Evolutionary conservation across 2,113 vertebrate species (phyloP).

Genomic region (Pteropus alecto): DNA sequence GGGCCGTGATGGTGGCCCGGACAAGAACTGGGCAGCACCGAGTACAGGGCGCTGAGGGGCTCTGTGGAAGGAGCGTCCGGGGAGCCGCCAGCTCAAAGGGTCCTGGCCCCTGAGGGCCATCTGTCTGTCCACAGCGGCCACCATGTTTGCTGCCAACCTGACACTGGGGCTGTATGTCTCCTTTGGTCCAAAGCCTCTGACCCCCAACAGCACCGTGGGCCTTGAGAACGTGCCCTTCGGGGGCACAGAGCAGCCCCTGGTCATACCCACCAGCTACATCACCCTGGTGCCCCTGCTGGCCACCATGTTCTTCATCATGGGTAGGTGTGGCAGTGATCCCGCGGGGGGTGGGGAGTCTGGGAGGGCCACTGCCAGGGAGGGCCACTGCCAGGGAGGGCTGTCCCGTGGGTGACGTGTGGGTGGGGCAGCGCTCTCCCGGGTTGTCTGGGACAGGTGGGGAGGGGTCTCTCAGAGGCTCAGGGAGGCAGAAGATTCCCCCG

Average conservation of each 20-base stretch:
- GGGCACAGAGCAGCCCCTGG: neutral
- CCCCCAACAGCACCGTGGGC: conserved; percentile 36
- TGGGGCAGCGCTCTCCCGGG: rapidly evolving
- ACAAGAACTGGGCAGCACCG: rapidly evolving
- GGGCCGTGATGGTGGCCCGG: rapidly evolving
- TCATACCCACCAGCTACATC: conserved; percentile 29
- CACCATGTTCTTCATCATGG: conserved; percentile 93
- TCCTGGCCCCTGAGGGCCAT: neutral
- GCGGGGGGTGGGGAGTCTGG: rapidly evolving
- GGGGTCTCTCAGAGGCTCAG: neutral
- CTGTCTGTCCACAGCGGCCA: conserved; percentile 77
- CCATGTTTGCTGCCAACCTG: conserved; percentile 90
- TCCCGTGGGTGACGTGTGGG: rapidly evolving
- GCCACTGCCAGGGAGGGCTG: neutral
- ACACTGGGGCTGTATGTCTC: conserved; percentile 87
- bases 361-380: too few relatives aligned
- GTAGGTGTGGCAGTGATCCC: conserved; percentile 77
- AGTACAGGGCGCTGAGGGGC: rapidly evolving
- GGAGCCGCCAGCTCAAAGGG: neutral
- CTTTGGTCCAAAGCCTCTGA: conserved; percentile 26
- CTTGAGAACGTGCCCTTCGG: neutral
- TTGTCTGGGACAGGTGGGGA: neutral
- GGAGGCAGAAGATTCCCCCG: neutral
- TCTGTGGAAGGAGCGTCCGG: too few relatives aligned
- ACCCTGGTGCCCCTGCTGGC: conserved; percentile 90